Evolutionary conservation across 1,140 invertebrate genomes (phyloP).

Genomic region (Aporrectodea caliginosa): DNA sequence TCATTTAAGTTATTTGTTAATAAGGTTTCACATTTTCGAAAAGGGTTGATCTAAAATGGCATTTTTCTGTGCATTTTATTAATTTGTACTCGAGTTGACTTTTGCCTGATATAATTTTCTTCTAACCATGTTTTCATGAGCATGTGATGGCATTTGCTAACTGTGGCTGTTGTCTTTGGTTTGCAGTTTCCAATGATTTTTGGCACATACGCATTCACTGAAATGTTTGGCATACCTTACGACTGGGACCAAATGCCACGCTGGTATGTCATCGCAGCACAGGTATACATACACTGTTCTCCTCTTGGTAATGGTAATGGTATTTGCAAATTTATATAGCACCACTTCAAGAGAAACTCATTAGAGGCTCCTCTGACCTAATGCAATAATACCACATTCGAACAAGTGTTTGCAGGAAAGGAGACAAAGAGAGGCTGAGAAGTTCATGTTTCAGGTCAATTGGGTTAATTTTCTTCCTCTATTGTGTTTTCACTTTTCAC

Average conservation of each 20-base stretch:
- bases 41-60: background rate
- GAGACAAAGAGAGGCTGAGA: too few species aligned
- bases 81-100: background rate
- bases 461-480: too few species aligned
- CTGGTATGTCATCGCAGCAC: conserved; percentile 41
- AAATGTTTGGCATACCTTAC: conserved; percentile 44
- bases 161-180: background rate
- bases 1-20: background rate
- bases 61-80: too few species aligned
- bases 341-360: too few species aligned
- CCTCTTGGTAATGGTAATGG: too few species aligned
- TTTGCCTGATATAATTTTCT: background rate
- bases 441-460: too few species aligned
- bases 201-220: conserved; percentile 45
- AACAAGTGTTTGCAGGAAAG: too few species aligned
- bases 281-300: too few species aligned
- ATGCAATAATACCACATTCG: too few species aligned
- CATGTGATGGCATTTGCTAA: background rate
- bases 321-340: too few species aligned
- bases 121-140: background rate
- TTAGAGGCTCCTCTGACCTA: too few species aligned
- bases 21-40: background rate
- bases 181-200: conserved; percentile 42
- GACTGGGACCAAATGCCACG: conserved; percentile 45
- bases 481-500: too few species aligned